Conservation (phyloP, 2,888 invertebrate species). For the Nomada lathburiana region DNA sequence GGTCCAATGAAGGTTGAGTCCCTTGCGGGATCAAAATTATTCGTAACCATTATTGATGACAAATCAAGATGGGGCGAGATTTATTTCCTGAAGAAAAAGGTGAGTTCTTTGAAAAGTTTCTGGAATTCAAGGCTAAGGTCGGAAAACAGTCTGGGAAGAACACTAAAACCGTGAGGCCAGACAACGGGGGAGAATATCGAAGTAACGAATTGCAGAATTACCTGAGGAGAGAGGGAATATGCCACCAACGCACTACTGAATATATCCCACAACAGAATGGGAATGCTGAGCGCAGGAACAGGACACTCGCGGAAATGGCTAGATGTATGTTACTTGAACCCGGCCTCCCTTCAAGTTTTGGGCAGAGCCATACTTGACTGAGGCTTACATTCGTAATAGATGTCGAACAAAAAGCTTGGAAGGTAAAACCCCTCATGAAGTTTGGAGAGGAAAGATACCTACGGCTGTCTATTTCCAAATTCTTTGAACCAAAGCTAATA, state of each 20-base stretch:
- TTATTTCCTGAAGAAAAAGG: too few species aligned
- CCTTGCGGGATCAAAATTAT: too few species aligned
- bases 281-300: slow-evolving; percentile 70
- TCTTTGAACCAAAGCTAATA: slow-evolving; percentile 52
- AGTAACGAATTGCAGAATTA: not conserved
- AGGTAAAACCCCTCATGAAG: slow-evolving; percentile 43
- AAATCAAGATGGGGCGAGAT: too few species aligned
- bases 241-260: slow-evolving; percentile 54
- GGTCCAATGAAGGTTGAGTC: not conserved
- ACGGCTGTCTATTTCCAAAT: slow-evolving; percentile 57
- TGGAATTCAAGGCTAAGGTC: slow-evolving; percentile 26
- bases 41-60: too few species aligned
- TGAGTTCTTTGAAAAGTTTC: not conserved
- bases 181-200: slow-evolving; percentile 32
- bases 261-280: slow-evolving; percentile 75
- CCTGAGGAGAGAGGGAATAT: slow-evolving; percentile 44
- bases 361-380: slow-evolving; percentile 67
- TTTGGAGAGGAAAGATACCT: slow-evolving; percentile 57
- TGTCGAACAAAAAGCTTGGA: slow-evolving; percentile 37
- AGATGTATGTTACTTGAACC: slow-evolving; percentile 19
- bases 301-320: slow-evolving; percentile 72
- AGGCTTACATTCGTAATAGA: slow-evolving; percentile 32
- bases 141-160: slow-evolving; percentile 29
- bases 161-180: not conserved
- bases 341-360: slow-evolving; percentile 67